Conservation (phyloP, 2,797 vertebrate genomes). For the Crenuchus spilurus region DNA sequence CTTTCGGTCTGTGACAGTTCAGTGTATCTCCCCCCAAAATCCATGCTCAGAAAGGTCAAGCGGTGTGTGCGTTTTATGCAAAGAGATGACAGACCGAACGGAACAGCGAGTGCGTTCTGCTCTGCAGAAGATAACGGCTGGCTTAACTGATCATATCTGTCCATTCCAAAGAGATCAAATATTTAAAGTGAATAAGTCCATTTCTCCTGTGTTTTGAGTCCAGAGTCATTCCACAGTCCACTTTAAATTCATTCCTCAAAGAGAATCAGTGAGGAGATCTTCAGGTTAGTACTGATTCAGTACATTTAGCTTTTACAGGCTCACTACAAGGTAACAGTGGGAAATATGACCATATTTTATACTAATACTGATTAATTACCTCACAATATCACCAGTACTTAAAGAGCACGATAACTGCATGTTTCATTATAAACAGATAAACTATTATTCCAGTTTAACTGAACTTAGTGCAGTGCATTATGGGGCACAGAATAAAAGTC, state of each 20-base stretch:
- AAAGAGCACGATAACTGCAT: too few species aligned
- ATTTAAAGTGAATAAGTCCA: constrained; percentile 63
- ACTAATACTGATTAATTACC: too few species aligned
- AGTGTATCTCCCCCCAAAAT: constrained; percentile 65
- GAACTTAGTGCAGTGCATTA: too few species aligned
- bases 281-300: background rate
- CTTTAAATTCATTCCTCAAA: background rate
- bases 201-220: background rate
- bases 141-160: constrained; percentile 62
- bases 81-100: constrained; percentile 62
- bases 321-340: too few species aligned
- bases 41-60: constrained; percentile 56
- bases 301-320: too few species aligned
- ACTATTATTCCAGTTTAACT: too few species aligned
- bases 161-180: constrained; percentile 60
- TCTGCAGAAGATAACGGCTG: constrained; percentile 65
- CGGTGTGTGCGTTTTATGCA: constrained; percentile 60
- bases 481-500: too few species aligned
- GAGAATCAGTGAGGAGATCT: background rate
- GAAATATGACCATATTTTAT: too few species aligned
- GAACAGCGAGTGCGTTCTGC: constrained; percentile 52
- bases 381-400: too few species aligned
- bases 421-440: too few species aligned
- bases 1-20: constrained; percentile 62
- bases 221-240: too few species aligned